A percentile compares a stretch with the other conserved stretches of the same genome.
Evolutionary conservation across 2,113 vertebrate genomes (phyloP).

Genomic region (Aspiorhynchus laticeps): DNA sequence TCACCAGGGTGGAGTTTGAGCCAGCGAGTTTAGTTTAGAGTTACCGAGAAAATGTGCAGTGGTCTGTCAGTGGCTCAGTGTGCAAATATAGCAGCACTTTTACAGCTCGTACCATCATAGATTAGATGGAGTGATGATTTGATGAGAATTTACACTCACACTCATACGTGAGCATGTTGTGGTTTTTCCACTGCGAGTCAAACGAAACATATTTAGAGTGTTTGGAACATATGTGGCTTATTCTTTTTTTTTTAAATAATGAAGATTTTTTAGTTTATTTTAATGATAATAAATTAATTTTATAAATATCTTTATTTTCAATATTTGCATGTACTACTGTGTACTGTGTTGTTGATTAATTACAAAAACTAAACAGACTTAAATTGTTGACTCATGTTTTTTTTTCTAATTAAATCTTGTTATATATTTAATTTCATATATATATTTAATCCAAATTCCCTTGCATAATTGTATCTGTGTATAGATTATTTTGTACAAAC

Average conservation of each 20-base stretch:
- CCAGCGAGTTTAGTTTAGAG: not conserved
- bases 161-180: not conserved
- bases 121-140: not conserved
- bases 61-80: not conserved
- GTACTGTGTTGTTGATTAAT: not conserved
- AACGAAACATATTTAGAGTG: not conserved
- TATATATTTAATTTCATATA: no score
- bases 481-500: not conserved
- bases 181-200: not conserved
- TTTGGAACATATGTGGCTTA: not conserved
- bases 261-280: not conserved
- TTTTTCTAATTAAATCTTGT: no score
- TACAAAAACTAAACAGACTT: not conserved
- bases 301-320: not conserved
- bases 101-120: not conserved
- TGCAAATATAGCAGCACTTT: conserved; percentile 44
- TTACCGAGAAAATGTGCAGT: conserved; percentile 29
- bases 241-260: not conserved
- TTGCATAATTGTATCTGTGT: not conserved
- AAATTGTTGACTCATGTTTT: not conserved
- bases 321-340: not conserved
- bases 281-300: not conserved
- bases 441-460: not conserved
- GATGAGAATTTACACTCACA: not conserved
- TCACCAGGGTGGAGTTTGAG: conserved; percentile 20